phyloP scores from a whole-genome alignment of 1,140 invertebrate species.

The Cepaea nemoralis region DNA sequence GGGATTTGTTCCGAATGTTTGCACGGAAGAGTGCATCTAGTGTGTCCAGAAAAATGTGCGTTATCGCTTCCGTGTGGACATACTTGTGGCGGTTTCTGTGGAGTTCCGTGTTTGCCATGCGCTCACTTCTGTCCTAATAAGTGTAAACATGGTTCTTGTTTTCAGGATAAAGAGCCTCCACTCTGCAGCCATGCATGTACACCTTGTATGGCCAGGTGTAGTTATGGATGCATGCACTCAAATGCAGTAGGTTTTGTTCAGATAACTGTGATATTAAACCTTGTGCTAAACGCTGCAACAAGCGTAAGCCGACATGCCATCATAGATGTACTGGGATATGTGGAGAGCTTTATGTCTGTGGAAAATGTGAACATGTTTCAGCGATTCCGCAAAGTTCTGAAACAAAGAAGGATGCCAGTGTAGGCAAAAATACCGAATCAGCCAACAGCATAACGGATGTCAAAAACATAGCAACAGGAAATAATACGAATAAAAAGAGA shows the following conservation, averaged over 20 bases:
- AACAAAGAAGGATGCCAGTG: not conserved
- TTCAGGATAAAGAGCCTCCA: slow-evolving; percentile 45
- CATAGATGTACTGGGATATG: slow-evolving; percentile 78
- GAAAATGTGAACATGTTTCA: slow-evolving; percentile 13
- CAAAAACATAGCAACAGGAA: not conserved
- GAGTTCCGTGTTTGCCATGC: slow-evolving; percentile 77
- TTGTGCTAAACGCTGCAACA: slow-evolving; percentile 67
- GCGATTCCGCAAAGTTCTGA: not conserved
- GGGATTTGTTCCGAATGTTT: slow-evolving; percentile 72
- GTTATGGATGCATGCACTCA: slow-evolving; percentile 74
- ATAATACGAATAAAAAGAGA: not conserved
- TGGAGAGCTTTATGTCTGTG: slow-evolving; percentile 75
- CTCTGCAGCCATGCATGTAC: slow-evolving; percentile 77
- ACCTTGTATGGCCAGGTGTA: slow-evolving; percentile 74
- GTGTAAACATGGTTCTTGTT: slow-evolving; percentile 75
- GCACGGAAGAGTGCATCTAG: slow-evolving; percentile 77
- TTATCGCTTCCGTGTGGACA: slow-evolving; percentile 67
- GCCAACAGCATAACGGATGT: not conserved
- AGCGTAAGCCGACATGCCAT: slow-evolving; percentile 74
- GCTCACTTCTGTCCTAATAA: slow-evolving; percentile 74
- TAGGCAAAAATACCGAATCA: not conserved
- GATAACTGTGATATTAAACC: slow-evolving; percentile 75
- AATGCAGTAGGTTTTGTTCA: slow-evolving; percentile 76
- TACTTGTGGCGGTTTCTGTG: slow-evolving; percentile 57
- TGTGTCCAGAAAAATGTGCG: slow-evolving; percentile 64